These are phyloP conservation scores for Thymallus thymallus DNA, from an alignment of 2,113 vertebrate species.

Conservation along the genomic window DNA sequence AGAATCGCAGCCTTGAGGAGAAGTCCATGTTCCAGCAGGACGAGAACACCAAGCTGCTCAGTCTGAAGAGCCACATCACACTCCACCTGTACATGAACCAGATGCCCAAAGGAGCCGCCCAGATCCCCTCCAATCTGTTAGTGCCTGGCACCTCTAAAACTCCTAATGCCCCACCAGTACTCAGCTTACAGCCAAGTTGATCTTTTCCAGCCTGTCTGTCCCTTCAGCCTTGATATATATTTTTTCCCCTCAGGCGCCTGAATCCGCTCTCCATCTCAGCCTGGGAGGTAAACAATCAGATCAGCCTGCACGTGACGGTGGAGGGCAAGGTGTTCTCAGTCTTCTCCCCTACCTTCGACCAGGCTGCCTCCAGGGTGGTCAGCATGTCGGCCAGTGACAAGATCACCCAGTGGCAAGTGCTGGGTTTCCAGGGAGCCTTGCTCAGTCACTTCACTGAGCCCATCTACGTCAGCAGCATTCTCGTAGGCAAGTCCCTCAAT, in stretches of 20 bases:
- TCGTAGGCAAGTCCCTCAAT: conserved; percentile 75
- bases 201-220: background rate
- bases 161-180: background rate
- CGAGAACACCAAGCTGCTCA: conserved; percentile 76
- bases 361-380: conserved; percentile 64
- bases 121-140: conserved; percentile 81
- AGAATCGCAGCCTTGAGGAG: conserved; percentile 74
- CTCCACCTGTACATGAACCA: conserved; percentile 91
- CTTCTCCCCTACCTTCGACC: conserved; percentile 70
- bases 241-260: conserved; percentile 69
- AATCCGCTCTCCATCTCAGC: conserved; percentile 82
- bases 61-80: conserved; percentile 78
- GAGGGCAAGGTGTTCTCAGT: conserved; percentile 88
- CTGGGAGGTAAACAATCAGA: conserved; percentile 81
- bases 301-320: conserved; percentile 85
- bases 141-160: conserved; percentile 49
- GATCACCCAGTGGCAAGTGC: conserved; percentile 89
- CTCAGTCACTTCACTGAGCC: conserved; percentile 94
- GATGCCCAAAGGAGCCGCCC: conserved; percentile 88
- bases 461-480: conserved; percentile 84
- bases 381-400: conserved; percentile 94
- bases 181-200: background rate
- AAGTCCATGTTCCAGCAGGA: conserved; percentile 84
- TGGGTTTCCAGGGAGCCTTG: conserved; percentile 91
- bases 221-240: background rate